Conservation (phyloP, 2,797 vertebrate species). For the Rhabdophis nuchalis region DNA sequence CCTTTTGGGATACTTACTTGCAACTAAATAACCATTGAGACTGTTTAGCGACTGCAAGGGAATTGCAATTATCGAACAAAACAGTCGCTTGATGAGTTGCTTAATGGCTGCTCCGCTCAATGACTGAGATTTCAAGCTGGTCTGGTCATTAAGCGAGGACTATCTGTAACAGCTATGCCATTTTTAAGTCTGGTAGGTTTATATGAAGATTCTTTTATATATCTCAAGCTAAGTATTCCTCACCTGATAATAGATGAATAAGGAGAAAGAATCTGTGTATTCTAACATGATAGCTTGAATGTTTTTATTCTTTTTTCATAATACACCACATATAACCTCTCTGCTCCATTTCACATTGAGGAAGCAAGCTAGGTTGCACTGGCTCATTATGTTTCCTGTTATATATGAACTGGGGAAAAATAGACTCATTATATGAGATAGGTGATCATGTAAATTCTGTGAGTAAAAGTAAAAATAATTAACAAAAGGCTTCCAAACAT, state of each 20-base stretch:
- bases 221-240: slow-evolving; percentile 53
- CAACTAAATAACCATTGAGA: too few relatives aligned
- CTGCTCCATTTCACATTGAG: background rate
- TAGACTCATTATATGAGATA: background rate
- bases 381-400: background rate
- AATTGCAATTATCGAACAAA: too few relatives aligned
- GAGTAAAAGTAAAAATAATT: background rate
- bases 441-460: background rate
- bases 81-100: too few relatives aligned
- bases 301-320: slow-evolving; percentile 30
- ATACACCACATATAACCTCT: background rate
- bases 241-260: slow-evolving; percentile 45
- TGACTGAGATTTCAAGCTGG: too few relatives aligned
- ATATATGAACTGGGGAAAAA: background rate
- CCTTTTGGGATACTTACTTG: too few relatives aligned
- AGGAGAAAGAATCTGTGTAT: background rate
- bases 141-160: too few relatives aligned
- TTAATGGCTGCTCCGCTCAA: too few relatives aligned
- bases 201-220: slow-evolving; percentile 40
- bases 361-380: background rate
- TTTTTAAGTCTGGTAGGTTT: slow-evolving; percentile 54
- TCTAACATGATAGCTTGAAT: slow-evolving; percentile 23
- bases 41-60: too few relatives aligned
- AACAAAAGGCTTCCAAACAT: background rate
- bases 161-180: slow-evolving; percentile 20